Evolutionary conservation across 2,888 invertebrate genomes (phyloP), one percentile per base, ranked within the genome.

Genomic region (Lasioglossum malachurum): DNA sequence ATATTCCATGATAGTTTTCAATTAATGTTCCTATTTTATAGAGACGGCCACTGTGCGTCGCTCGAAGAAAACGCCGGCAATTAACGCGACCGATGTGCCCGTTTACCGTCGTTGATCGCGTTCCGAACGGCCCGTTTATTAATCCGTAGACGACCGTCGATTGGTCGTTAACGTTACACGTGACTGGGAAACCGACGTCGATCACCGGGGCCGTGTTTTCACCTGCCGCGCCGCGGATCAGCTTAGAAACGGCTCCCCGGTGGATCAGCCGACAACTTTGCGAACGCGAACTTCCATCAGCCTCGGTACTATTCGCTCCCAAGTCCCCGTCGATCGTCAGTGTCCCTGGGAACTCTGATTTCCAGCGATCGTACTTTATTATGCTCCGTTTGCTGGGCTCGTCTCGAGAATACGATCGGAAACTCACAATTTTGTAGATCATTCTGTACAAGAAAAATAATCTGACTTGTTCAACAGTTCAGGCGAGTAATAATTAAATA

Each of bases 161-260:
- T 69, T 71, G 79, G 49, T 79, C 82, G 86, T 86, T 78, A 82
- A 77, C 35, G 78, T 69, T 16, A 78, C 53, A 74, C 87, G 86
- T 77, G 86, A 87, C 86, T 74, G 44, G 78, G 38, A 71, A 67
- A n/a, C 71, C 41, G 76, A 78, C 46, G 72, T 64, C 41, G 72
- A 75, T 73, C 38, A 14, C 41, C 14, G 12, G 60, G 44, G 4
- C 44, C 10, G 46, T 60, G 31, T 14, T 78, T 78, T 35, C 75
- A 27, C 44, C 71, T 31, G 60, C 4, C 27, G 60, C 60, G 12
- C 60, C 60, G 60, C 31, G 60, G 16, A 64, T 64, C 60, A 64
- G 60, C 60, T 64, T 64, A 64, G 60, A 64, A 64, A 64, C 31
- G 31, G 60, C 60, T 64, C 60, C 60, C 60, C 16, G 7, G 27